Evolutionary conservation across 2,797 vertebrate genomes (phyloP).

Genomic region (Ficedula albicollis): DNA sequence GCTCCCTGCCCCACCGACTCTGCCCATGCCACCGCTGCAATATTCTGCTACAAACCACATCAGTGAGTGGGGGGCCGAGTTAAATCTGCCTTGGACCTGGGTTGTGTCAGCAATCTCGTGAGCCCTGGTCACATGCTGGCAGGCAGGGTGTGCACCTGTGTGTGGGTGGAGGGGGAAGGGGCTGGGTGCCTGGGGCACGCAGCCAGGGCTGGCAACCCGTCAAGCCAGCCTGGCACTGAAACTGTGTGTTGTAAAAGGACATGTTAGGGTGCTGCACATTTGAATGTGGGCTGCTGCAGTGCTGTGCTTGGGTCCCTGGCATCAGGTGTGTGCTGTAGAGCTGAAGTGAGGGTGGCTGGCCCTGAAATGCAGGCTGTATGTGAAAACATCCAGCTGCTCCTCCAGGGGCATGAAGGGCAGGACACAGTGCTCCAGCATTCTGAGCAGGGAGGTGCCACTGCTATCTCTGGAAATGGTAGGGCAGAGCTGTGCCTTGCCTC

Average conservation of each 20-base stretch:
- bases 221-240: background rate
- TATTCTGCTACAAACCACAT: background rate
- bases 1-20: background rate
- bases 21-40: background rate
- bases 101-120: background rate
- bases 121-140: background rate
- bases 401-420: fast-evolving
- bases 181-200: background rate
- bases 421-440: background rate
- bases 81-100: background rate
- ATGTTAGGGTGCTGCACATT: background rate
- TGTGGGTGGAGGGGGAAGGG: background rate
- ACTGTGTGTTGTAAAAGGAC: background rate
- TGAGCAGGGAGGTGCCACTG: background rate
- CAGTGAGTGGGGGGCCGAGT: background rate
- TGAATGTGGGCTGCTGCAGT: background rate
- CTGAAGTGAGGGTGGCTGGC: background rate
- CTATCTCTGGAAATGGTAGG: background rate
- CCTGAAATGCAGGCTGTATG: background rate
- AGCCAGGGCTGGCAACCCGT: background rate
- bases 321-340: background rate
- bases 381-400: background rate
- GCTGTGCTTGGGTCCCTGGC: background rate
- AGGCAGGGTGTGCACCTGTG: background rate
- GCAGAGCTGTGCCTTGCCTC: background rate